These are phyloP conservation scores for Microvelia longipes DNA, from an alignment of 1,140 invertebrate genomes.

Conservation along the genomic window DNA sequence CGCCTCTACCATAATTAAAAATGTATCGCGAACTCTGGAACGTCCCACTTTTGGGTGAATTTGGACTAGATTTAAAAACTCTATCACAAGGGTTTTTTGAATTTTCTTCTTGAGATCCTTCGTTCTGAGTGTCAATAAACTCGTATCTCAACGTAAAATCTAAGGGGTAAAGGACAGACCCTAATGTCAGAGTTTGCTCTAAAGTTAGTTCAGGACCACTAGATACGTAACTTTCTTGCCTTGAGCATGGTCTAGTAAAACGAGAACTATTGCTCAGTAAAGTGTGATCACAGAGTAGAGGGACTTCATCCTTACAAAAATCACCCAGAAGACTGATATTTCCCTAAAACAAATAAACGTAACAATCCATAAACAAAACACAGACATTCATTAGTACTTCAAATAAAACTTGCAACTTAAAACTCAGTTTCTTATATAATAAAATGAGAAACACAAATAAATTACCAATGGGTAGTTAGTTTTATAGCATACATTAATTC, in stretches of 20 bases:
- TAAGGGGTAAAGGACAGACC: slow-evolving; percentile 58
- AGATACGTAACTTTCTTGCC: slow-evolving; percentile 61
- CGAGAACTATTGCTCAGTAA: slow-evolving; percentile 55
- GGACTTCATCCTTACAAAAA: slow-evolving; percentile 59
- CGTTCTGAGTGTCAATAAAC: slow-evolving; percentile 42
- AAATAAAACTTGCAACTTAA: too few species aligned
- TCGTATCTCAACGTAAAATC: slow-evolving; percentile 63
- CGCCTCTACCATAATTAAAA: slow-evolving; percentile 65
- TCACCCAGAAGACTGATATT: slow-evolving; percentile 48
- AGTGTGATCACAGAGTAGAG: slow-evolving; percentile 55
- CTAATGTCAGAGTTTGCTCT: slow-evolving; percentile 51
- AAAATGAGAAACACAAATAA: too few species aligned
- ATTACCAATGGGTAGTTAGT: too few species aligned
- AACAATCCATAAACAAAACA: too few species aligned
- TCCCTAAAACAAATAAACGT: slow-evolving; percentile 21
- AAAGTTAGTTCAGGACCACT: slow-evolving; percentile 52
- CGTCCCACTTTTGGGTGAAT: slow-evolving; percentile 34
- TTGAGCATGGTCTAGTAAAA: slow-evolving; percentile 52
- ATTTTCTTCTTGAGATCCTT: slow-evolving; percentile 39
- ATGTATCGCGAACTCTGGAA: slow-evolving; percentile 62
- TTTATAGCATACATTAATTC: too few species aligned
- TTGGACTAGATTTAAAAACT: slow-evolving; percentile 33
- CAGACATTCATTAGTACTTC: too few species aligned
- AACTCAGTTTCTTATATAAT: too few species aligned
- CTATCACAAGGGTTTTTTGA: slow-evolving; percentile 41